Percentiles rank a stretch among this genome's conserved stretches.
Conservation (phyloP, 2,888 invertebrate genomes). For the Rugalucina vietnamica region DNA sequence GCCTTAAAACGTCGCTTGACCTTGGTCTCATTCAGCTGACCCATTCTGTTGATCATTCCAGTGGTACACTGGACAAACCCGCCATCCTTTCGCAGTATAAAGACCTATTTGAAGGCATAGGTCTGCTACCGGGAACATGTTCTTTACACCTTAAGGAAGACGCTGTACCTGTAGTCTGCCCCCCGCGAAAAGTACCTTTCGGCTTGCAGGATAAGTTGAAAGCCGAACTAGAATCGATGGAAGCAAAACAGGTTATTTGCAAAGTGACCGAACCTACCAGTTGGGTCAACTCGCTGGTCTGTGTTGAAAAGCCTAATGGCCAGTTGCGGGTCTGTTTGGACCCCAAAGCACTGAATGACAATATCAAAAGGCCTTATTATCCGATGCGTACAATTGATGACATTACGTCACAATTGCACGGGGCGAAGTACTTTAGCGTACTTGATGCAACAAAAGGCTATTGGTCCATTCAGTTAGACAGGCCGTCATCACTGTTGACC, state of each 20-base stretch:
- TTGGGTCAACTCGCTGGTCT: constrained; percentile 45
- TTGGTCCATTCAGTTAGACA: constrained; percentile 44
- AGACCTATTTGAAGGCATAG: neutral
- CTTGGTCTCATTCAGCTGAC: neutral
- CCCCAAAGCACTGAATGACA: constrained; percentile 53
- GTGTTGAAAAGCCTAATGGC: constrained; percentile 37
- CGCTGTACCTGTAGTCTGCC: neutral
- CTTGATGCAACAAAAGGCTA: constrained; percentile 47
- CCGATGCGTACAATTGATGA: constrained; percentile 48
- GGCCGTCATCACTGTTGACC: constrained; percentile 39
- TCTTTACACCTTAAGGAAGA: neutral
- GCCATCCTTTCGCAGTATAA: neutral
- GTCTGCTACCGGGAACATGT: neutral
- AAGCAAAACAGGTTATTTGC: too few relatives aligned
- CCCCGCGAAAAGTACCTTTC: constrained; percentile 19
- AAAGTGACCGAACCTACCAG: constrained; percentile 42
- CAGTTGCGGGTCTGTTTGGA: constrained; percentile 56
- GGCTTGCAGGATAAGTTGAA: constrained; percentile 23
- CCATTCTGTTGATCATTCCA: constrained; percentile 8
- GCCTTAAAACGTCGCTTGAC: neutral
- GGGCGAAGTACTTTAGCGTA: constrained; percentile 44
- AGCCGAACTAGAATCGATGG: constrained; percentile 25
- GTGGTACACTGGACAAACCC: neutral
- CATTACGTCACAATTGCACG: constrained; percentile 34
- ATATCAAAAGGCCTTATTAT: constrained; percentile 37